Evolutionary conservation across 1,140 invertebrate species (phyloP), one percentile per base, ranked within the genome.

Genomic region (Manduca sexta): DNA sequence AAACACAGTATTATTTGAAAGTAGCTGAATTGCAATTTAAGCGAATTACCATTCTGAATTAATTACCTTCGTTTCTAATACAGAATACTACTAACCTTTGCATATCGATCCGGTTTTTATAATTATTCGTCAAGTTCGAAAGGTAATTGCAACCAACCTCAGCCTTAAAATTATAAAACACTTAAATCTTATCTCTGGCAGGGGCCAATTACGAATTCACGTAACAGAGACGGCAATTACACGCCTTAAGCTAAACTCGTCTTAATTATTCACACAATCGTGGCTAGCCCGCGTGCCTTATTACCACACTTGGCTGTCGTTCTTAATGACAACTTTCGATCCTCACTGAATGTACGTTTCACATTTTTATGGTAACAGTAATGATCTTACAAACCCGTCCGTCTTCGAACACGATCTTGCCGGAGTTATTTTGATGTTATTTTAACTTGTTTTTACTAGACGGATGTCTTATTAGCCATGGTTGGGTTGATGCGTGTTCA

Each of bases 211-310:
- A 26, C 1, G 4, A 26, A 26, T 26, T 26, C 21, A 26, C 21
- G 21, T 40, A 40, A 40, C 15, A 10, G 15, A 13, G 7, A 6
- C n/a, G 18, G 8, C 38, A 40, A 40, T 40, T 40, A 40, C 38
- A 40, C 38, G 38, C 13, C 35, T 15, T 38, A 13, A 38, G 7
- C 13, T 15, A 38, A 38, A 38, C 35, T 4, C n/a, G 35, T 16
- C n/a, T 18, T 18, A 40, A 40, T 17, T 42, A 29, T 42, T 26
- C 40, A 42, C n/a, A 42, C 26, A 42, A 34, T n/a, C 13, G 13
- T n/a, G 13, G 33, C 4, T 8, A 3, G 29, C 38, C 39, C 64
- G 62, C 61, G 62, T 62, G 55, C 58, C 44, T 40, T 40, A 18
- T 39, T 51, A 48, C 29, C 17, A 17, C 37, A 41, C 15, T 35